Evolutionary conservation across 2,888 invertebrate genomes (phyloP), one percentile per base, ranked within the genome.

Genomic region (Therioaphis trifolii): DNA sequence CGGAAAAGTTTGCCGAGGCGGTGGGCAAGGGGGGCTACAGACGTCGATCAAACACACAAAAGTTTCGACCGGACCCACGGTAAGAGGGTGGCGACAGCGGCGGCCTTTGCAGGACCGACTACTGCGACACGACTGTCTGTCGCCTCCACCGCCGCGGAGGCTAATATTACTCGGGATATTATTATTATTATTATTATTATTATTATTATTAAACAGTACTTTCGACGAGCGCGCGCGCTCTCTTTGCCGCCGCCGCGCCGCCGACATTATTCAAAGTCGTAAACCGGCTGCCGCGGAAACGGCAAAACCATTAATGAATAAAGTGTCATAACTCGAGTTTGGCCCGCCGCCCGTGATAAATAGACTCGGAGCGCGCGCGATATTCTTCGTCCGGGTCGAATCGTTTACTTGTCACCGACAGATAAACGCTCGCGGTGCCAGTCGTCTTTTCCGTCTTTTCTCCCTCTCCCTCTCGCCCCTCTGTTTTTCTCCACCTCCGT

Each of bases 301-400:
- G 35, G 66, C 46, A 63, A 52, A 52, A 82, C 35, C 82, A 66
- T 82, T 82, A 82, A 82, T 82, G 82, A 82, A 82, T 74, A 80
- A 80, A 63, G 82, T 72, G 74, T 82, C 82, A 82, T 82, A 82
- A 82, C 82, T 82, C 72, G 74, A 74, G 82, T 82, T 72, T 14
- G 35, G 43, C 40, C 46, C 58, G 71, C 80, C 71, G n/a, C 18
- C 24, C 40, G 49, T 82, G 74, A 82, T 74, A 63, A 82, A 82
- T 82, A 82, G 35, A 52, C 82, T 7, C 63, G 74, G n/a, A n/a
- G n/a, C n/a, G n/a, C n/a, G n/a, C n/a, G 66, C 63, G 2, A 82
- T 63, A 82, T 82, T 72, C 61, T 80, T 80, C 46, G 74, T 14
- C n/a, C 63, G 72, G 46, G 72, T 72, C 27, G 72, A 80, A 80